Evolutionary conservation across 2,113 vertebrate genomes (phyloP).

Genomic region (Suricata suricatta): DNA sequence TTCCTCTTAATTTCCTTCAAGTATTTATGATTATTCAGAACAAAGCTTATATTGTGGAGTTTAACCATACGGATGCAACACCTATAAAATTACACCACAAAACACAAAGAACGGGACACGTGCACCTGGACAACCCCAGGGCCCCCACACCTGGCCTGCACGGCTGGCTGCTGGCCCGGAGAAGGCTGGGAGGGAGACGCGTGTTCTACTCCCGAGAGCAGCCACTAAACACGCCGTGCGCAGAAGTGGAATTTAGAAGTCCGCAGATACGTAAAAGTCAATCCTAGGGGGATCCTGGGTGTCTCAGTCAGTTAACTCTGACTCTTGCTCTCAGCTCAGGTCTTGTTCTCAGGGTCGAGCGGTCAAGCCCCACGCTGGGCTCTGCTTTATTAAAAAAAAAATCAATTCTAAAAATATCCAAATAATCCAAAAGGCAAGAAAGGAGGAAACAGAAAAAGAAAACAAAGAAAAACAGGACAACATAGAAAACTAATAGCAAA

Average conservation of each 20-base stretch:
- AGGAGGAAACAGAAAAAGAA: background rate
- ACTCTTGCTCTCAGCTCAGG: too few relatives aligned
- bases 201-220: background rate
- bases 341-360: too few relatives aligned
- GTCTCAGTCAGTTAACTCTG: too few relatives aligned
- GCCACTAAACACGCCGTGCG: background rate
- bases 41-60: background rate
- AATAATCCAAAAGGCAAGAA: background rate
- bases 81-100: background rate
- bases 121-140: fast-evolving
- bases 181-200: too few relatives aligned
- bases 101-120: background rate
- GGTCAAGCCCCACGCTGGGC: too few relatives aligned
- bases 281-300: background rate
- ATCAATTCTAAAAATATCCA: background rate
- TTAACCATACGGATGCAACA: background rate
- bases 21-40: background rate
- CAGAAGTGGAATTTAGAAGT: background rate
- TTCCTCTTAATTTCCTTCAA: background rate
- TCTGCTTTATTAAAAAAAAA: background rate
- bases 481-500: background rate
- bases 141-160: too few relatives aligned
- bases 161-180: too few relatives aligned
- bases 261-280: background rate
- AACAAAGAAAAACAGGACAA: background rate